phyloP scores from a whole-genome alignment of 2,888 invertebrate species.

The Scotopteryx bipunctaria region DNA sequence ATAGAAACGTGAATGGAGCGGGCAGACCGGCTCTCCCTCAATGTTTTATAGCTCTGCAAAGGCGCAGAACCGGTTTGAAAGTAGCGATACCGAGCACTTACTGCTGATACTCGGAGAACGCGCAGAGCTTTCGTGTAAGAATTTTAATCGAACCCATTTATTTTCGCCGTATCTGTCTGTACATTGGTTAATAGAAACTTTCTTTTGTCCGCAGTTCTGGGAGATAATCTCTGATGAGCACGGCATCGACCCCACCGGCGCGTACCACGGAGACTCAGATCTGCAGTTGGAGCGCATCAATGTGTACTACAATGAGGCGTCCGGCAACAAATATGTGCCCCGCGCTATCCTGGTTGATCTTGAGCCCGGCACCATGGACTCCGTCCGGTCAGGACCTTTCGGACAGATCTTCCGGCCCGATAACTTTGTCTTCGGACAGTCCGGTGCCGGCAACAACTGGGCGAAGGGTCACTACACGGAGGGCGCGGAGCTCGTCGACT shows the following conservation, averaged over 20 bases:
- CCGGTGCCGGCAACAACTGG: constrained; percentile 85
- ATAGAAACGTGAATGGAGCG: constrained; percentile 39
- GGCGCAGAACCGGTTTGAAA: constrained; percentile 69
- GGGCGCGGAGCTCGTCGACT: constrained; percentile 86
- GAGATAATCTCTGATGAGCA: constrained; percentile 98
- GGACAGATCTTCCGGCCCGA: constrained; percentile 90
- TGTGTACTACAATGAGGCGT: constrained; percentile 98
- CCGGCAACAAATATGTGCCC: constrained; percentile 80
- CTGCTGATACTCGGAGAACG: constrained; percentile 48
- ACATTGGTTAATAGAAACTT: constrained; percentile 87
- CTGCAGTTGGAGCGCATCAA: constrained; percentile 96
- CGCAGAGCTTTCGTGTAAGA: constrained; percentile 62
- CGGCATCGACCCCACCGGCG: constrained; percentile 95
- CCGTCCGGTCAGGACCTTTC: constrained; percentile 87
- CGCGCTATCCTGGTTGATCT: constrained; percentile 74
- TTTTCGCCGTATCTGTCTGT: constrained; percentile 37
- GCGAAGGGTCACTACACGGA: constrained; percentile 89
- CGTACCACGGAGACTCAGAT: constrained; percentile 94
- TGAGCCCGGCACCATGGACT: constrained; percentile 85
- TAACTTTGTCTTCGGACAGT: constrained; percentile 88
- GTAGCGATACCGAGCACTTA: constrained; percentile 54
- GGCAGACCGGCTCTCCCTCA: constrained; percentile 44
- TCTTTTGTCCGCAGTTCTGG: constrained; percentile 87
- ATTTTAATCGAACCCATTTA: constrained; percentile 63
- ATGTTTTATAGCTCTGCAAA: constrained; percentile 41